Conservation (phyloP, 35 echinoderm and acorn worm genomes). For the Ophiothrix spiculata region DNA sequence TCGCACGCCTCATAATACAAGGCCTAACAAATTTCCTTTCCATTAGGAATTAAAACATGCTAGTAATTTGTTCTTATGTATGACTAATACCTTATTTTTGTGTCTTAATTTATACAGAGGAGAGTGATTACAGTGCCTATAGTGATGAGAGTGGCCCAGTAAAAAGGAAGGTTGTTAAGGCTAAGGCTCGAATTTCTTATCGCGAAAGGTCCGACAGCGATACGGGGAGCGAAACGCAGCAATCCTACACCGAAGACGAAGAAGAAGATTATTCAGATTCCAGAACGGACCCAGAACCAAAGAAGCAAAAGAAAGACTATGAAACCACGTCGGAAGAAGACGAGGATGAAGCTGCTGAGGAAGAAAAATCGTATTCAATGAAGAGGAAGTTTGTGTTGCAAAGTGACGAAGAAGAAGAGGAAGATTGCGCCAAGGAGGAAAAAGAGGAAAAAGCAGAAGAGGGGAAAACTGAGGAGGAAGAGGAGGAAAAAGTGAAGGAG, state of each 20-base stretch:
- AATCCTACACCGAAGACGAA: background rate
- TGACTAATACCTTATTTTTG: too few species aligned
- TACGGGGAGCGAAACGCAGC: background rate
- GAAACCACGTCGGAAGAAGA: slow-evolving; percentile 18
- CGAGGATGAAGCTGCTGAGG: slow-evolving; percentile 31
- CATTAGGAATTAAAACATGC: too few species aligned
- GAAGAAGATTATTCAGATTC: background rate
- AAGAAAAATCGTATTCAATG: slow-evolving; percentile 37
- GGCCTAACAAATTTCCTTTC: too few species aligned
- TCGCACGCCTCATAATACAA: too few species aligned
- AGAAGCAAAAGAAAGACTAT: background rate
- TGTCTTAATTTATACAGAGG: too few species aligned
- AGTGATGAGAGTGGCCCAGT: slow-evolving; percentile 10
- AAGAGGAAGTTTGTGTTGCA: slow-evolving; percentile 77
- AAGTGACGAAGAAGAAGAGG: slow-evolving; percentile 60
- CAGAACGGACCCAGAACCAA: slow-evolving; percentile 5
- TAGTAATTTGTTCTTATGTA: too few species aligned
- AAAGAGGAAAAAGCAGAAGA: too few species aligned
- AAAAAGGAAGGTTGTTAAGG: background rate
- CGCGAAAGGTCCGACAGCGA: slow-evolving; percentile 53
- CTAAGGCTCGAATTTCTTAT: slow-evolving; percentile 11
- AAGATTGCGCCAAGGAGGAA: background rate
- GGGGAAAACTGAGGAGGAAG: background rate
- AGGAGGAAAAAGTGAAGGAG: background rate
- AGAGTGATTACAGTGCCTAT: too few species aligned